Evolutionary conservation across 2,888 invertebrate genomes (phyloP).

Genomic region (Lasius fuliginosus): DNA sequence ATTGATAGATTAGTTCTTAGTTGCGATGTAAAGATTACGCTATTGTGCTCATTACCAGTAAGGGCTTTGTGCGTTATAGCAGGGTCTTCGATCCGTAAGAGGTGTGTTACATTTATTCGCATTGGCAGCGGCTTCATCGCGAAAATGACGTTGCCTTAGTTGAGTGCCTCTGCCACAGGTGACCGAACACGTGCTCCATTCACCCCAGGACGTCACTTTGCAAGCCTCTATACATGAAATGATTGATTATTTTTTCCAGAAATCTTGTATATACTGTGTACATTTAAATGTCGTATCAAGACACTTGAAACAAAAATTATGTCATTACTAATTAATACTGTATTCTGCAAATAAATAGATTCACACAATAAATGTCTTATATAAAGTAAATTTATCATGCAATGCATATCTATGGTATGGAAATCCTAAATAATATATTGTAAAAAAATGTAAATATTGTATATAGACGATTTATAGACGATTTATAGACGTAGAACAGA

Average conservation of each 20-base stretch:
- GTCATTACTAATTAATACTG: background rate
- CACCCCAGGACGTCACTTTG: slow-evolving; percentile 91
- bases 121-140: slow-evolving; percentile 86
- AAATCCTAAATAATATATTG: background rate
- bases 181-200: slow-evolving; percentile 94
- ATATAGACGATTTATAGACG: background rate
- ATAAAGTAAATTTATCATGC: background rate
- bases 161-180: slow-evolving; percentile 95
- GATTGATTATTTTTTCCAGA: background rate
- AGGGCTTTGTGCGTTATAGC: slow-evolving; percentile 72
- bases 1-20: slow-evolving; percentile 7
- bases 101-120: slow-evolving; percentile 89
- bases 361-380: background rate
- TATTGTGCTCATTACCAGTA: slow-evolving; percentile 77
- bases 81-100: slow-evolving; percentile 78
- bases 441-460: background rate
- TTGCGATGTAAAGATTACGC: background rate
- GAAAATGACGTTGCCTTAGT: slow-evolving; percentile 92
- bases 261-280: background rate
- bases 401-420: no score
- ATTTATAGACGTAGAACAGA: background rate
- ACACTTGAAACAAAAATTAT: background rate
- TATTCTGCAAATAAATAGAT: background rate
- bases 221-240: slow-evolving; percentile 90
- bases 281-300: background rate